Evolutionary conservation across 2,113 vertebrate genomes (phyloP), one percentile per base, ranked within the genome.

Genomic region (Hemiprocne comata): DNA sequence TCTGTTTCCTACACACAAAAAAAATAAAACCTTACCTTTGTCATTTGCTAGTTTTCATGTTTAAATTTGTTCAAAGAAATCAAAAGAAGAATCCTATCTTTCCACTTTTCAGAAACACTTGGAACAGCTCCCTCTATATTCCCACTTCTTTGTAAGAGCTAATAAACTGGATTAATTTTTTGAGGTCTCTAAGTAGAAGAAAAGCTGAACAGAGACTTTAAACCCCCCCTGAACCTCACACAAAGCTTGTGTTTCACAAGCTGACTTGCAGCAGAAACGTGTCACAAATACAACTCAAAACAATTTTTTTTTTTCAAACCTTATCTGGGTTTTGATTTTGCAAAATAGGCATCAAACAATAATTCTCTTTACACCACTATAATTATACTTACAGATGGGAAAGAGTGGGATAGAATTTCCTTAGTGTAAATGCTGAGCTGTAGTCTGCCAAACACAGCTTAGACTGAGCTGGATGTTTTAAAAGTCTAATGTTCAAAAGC

Each of bases 291-390:
- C 36, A 79, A 33, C n/a, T 34, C 12, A n/a, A 55, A 54, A n/a
- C 5, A 21, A 17, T 7, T 15, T 29, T 36, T 7, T 36, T 7
- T 33, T 69, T 17, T 6, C 48, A 71, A 61, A 78, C 46, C 40
- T 89, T 91, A 87, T 82, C 85, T 87, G 85, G 61, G 74, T 69
- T 42, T 42, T 75, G 36, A 24, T 31, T 88, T 44, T 90, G 91
- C 72, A 83, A 65, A 92, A 42, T 0, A 87, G 55, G 85, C 82
- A 87, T 34, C 82, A 75, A 93, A 76, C 42, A 89, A 60, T 34
- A 81, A 90, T 75, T 95, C 94, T 81, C 72, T 75, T 96, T 76
- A 55, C 31, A 81, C 54, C 51, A 54, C 78, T 61, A 38, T 90
- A 95, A 79, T 66, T n/a, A 46, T 44, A 84, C 38, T 89, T 78